phyloP scores from a whole-genome alignment of 2,113 vertebrate genomes.

The Pitta sordida region DNA sequence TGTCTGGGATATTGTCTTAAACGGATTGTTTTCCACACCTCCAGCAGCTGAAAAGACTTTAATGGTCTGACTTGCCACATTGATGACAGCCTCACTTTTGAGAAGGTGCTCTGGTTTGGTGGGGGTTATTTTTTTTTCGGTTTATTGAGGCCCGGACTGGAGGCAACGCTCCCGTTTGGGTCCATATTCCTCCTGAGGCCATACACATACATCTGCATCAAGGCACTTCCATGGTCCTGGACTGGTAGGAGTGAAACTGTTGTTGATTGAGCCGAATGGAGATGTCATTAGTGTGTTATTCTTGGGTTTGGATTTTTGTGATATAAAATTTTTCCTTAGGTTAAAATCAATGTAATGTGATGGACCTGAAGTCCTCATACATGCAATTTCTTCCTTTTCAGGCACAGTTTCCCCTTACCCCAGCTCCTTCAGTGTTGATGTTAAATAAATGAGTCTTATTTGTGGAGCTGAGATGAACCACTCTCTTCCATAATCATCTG shows the following conservation, averaged over 20 bases:
- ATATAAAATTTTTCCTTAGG: background rate
- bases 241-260: background rate
- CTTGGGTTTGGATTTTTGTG: background rate
- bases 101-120: background rate
- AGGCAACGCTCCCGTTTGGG: background rate
- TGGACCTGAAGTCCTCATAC: background rate
- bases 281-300: background rate
- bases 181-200: background rate
- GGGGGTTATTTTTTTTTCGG: background rate
- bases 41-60: background rate
- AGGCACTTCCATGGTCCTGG: background rate
- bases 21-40: constrained; percentile 48
- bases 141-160: background rate
- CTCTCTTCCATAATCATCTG: background rate
- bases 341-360: background rate
- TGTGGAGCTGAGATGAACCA: background rate
- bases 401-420: background rate
- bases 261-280: background rate
- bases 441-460: background rate
- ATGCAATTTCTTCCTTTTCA: background rate
- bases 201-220: background rate
- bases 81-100: background rate
- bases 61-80: background rate
- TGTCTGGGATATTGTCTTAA: constrained; percentile 40
- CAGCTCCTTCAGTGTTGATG: background rate